A percentile compares a stretch with the other conserved stretches of the same genome.
Evolutionary conservation across 2,888 invertebrate genomes (phyloP).

Genomic region (Stenodera caucasica): DNA sequence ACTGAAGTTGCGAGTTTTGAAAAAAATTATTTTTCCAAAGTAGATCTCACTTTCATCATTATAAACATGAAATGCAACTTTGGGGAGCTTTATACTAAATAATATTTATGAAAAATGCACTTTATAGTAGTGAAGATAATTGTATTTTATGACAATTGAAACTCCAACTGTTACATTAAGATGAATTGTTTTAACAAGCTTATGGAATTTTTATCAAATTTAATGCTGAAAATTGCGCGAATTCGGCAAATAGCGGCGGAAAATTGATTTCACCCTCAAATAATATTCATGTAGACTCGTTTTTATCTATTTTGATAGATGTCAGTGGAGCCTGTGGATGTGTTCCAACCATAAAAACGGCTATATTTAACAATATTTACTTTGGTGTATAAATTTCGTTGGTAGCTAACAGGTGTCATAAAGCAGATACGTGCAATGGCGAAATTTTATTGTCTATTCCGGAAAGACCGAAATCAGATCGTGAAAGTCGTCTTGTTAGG

Average conservation of each 20-base stretch:
- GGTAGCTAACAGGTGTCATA: constrained; percentile 47
- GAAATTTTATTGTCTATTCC: constrained; percentile 33
- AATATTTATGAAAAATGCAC: neutral
- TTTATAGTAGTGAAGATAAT: neutral
- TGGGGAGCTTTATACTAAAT: neutral
- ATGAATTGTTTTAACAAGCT: neutral
- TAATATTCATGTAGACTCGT: no score
- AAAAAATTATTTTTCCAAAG: no score
- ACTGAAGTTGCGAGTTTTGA: no score
- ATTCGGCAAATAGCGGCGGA: no score
- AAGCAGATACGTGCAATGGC: constrained; percentile 45
- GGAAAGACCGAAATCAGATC: constrained; percentile 17
- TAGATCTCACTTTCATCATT: no score
- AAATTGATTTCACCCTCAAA: no score
- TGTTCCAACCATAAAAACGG: constrained; percentile 17
- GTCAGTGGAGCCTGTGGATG: no score
- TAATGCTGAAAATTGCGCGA: no score
- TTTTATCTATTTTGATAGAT: neutral
- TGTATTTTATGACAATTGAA: neutral
- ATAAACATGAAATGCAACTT: no score
- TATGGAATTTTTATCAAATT: no score
- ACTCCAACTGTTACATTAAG: neutral
- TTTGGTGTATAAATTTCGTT: constrained; percentile 24
- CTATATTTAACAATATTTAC: neutral
- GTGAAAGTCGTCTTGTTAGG: constrained; percentile 12